These are phyloP conservation scores for Apis dorsata DNA, from an alignment of 1,140 invertebrate genomes.

Conservation along the genomic window DNA sequence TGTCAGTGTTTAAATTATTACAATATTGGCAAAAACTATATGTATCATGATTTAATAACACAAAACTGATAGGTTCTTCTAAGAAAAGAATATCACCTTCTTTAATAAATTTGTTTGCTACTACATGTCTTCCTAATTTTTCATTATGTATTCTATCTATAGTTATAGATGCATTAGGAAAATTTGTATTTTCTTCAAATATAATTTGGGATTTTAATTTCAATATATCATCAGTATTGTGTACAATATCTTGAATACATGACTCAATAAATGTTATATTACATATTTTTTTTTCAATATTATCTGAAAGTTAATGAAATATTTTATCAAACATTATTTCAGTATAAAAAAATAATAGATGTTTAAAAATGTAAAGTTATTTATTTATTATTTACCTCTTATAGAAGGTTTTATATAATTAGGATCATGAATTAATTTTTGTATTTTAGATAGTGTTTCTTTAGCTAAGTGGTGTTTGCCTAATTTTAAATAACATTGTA, in stretches of 20 bases:
- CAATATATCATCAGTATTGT: conserved; percentile 15
- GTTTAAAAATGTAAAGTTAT: background rate
- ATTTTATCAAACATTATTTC: conserved; percentile 10
- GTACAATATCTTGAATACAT: background rate
- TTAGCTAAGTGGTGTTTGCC: conserved; percentile 65
- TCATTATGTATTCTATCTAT: conserved; percentile 70
- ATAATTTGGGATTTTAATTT: conserved; percentile 45
- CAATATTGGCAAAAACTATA: conserved; percentile 80
- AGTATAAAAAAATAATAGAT: background rate
- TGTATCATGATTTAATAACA: conserved; percentile 79
- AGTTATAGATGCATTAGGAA: conserved; percentile 69
- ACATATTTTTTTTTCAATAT: conserved; percentile 48
- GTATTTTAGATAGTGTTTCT: conserved; percentile 63
- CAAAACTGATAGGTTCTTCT: conserved; percentile 86
- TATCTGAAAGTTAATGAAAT: conserved; percentile 38
- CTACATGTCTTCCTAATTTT: conserved; percentile 80
- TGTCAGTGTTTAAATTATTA: conserved; percentile 77
- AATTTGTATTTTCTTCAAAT: conserved; percentile 70
- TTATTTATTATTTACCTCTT: conserved; percentile 16
- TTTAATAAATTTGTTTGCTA: conserved; percentile 80
- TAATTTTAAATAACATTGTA: conserved; percentile 72
- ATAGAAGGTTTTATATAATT: conserved; percentile 51
- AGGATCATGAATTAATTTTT: conserved; percentile 60
- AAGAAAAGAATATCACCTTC: conserved; percentile 85
- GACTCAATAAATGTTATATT: conserved; percentile 13